Conservation (phyloP, 2,113 vertebrate species). For the Pterocles burchelli region DNA sequence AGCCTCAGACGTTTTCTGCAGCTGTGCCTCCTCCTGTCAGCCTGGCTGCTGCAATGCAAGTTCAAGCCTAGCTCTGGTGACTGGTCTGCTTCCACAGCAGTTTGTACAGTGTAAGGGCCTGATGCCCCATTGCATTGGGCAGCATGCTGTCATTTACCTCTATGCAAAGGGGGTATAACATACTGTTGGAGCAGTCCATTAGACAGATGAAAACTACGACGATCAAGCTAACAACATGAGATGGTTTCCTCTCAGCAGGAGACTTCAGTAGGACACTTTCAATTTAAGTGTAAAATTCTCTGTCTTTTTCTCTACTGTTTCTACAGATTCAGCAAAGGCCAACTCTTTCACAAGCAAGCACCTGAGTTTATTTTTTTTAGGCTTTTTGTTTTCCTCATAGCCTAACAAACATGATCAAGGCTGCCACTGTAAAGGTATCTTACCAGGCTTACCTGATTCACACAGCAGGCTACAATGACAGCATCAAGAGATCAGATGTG, state of each 20-base stretch:
- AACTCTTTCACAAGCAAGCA: background rate
- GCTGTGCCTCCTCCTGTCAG: background rate
- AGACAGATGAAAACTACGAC: background rate
- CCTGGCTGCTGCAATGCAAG: background rate
- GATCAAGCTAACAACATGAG: slow-evolving; percentile 14
- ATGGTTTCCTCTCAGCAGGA: background rate
- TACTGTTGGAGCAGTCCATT: background rate
- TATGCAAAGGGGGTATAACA: background rate
- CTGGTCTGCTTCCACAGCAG: background rate
- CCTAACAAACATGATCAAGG: background rate
- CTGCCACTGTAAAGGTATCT: background rate
- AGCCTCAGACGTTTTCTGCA: background rate
- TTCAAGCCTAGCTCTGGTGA: background rate
- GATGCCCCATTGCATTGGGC: background rate
- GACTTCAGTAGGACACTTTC: background rate
- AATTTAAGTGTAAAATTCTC: slow-evolving; percentile 20
- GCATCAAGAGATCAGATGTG: background rate
- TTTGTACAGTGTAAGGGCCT: background rate
- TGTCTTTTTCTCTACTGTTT: background rate
- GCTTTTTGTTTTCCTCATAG: background rate
- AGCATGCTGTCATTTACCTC: background rate
- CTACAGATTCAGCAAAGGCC: background rate
- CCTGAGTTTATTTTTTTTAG: background rate
- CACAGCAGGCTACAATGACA: background rate
- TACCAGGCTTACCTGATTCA: background rate